Evolutionary conservation across 23 tunicate genomes (phyloP), one percentile per base, ranked within the genome.

Genomic region (Oikopleura albicans): DNA sequence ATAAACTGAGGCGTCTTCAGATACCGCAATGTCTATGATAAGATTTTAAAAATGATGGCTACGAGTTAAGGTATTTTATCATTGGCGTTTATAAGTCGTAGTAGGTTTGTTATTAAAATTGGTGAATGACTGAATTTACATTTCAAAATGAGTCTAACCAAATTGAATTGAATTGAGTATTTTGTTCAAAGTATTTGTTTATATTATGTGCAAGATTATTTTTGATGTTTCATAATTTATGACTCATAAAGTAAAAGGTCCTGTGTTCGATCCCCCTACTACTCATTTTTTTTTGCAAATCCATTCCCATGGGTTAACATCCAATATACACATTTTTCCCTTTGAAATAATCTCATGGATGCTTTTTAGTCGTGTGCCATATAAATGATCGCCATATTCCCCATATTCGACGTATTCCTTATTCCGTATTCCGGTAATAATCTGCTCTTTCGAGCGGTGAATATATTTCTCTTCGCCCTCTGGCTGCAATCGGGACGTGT

Each of bases 311-410:
- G 79, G 79, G 37, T 71, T 91, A 4, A 90, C 85, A 66, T 90
- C 91, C 57, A 95, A 84, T n/a, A 95, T 88, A 66, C 99, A 95
- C 33, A 95, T 95, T 76, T 88, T 95, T 35, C 86, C 88, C 2
- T 40, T 39, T 16, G 84, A 86, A 40, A 95, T 95, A 4, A 95
- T 86, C 0, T 85, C 66, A 40, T 76, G 85, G 0, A 95, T 88
- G 28, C 87, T 76, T 28, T 87, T 85, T 1, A 95, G 83, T 27
- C 91, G 85, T 0, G 99, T 95, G 41, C 96, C 99, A 75, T 90
- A 95, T 76, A 95, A 87, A 33, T 84, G 84, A 76, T 90, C 91
- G 86, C 89, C 90, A 76, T 76, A 95, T 1, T 91, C 56, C 76
- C 96, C 99, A 40, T 85, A 87, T 75, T 95, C 99, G 29, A 95